phyloP scores from a whole-genome alignment of 1,140 invertebrate genomes.

The Drosophila ercepeae region DNA sequence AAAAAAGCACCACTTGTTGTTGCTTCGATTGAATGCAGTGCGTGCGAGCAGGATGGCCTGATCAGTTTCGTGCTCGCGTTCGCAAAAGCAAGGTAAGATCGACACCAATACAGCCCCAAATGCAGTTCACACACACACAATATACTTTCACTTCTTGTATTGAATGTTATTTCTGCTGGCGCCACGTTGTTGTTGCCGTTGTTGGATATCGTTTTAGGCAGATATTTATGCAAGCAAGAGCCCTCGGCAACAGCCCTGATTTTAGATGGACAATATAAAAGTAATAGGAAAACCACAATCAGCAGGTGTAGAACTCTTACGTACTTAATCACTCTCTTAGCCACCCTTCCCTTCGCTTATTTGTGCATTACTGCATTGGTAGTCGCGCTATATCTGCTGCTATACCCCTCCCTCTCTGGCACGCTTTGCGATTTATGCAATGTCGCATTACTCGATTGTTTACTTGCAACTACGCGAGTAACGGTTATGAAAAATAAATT shows the following conservation, averaged over 20 bases:
- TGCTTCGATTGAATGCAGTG: constrained; percentile 75
- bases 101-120: constrained; percentile 29
- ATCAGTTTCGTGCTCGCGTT: constrained; percentile 51
- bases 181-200: constrained; percentile 56
- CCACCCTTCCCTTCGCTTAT: constrained; percentile 5
- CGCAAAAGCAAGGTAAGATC: constrained; percentile 72
- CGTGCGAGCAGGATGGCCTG: constrained; percentile 70
- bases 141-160: constrained; percentile 82
- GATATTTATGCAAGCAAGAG: constrained; percentile 61
- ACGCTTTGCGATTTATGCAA: constrained; percentile 34
- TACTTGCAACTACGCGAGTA: constrained; percentile 33
- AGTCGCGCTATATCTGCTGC: not conserved
- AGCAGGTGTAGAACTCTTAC: constrained; percentile 13
- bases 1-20: constrained; percentile 77
- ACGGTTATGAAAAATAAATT: constrained; percentile 30
- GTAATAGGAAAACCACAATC: constrained; percentile 3
- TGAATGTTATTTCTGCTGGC: constrained; percentile 70
- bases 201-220: constrained; percentile 34
- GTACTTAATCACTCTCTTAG: constrained; percentile 28
- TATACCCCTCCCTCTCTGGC: constrained; percentile 1
- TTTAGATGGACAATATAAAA: constrained; percentile 2
- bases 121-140: constrained; percentile 46
- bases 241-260: constrained; percentile 57
- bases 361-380: constrained; percentile 36
- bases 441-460: constrained; percentile 44